Conservation (phyloP, 2,888 invertebrate species). For the Tinea pellionella region DNA sequence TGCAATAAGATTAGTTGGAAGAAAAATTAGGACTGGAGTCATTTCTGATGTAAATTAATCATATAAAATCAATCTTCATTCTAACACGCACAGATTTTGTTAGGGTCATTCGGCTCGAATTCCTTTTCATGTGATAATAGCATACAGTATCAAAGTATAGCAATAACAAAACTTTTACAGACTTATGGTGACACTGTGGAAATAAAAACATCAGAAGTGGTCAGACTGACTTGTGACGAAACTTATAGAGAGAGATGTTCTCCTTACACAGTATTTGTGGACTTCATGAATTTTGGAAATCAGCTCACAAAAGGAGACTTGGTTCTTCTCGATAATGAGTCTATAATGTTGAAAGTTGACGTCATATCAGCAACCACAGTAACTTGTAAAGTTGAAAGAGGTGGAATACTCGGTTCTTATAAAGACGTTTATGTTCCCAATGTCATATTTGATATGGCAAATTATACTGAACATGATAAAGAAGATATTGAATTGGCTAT, state of each 20-base stretch:
- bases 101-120: background rate
- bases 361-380: conserved; percentile 48
- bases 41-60: conserved; percentile 75
- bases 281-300: conserved; percentile 61
- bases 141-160: background rate
- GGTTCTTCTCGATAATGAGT: conserved; percentile 74
- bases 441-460: conserved; percentile 46
- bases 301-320: conserved; percentile 59
- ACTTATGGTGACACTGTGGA: conserved; percentile 43
- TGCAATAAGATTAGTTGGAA: conserved; percentile 86
- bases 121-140: background rate
- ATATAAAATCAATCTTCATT: background rate
- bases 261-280: conserved; percentile 64
- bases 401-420: conserved; percentile 46
- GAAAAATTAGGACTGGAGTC: conserved; percentile 89
- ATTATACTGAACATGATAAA: conserved; percentile 45
- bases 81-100: too few relatives aligned
- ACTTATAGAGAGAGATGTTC: conserved; percentile 67
- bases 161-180: conserved; percentile 26
- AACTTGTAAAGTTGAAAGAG: conserved; percentile 50
- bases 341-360: conserved; percentile 78
- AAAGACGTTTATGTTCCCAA: conserved; percentile 56
- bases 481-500: conserved; percentile 40
- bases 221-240: conserved; percentile 66
- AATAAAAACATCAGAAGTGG: conserved; percentile 48